phyloP scores from a whole-genome alignment of 2,888 invertebrate genomes.

The Strigamia crassipes region DNA sequence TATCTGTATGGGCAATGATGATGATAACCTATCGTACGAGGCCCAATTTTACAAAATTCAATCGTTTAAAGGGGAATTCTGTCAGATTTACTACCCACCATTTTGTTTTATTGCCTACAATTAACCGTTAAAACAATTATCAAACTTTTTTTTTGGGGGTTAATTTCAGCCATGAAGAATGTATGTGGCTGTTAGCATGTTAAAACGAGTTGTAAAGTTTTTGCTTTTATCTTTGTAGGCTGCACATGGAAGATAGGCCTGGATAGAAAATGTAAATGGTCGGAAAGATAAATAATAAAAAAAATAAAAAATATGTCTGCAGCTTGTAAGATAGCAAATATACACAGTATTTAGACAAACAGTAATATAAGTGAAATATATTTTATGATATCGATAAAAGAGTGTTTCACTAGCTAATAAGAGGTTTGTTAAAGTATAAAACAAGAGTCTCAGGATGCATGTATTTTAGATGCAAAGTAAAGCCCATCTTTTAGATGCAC shows the following conservation, averaged over 20 bases:
- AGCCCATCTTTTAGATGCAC: too few relatives aligned
- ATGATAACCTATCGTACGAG: not conserved
- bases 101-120: too few relatives aligned
- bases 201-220: not conserved
- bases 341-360: slow-evolving; percentile 8
- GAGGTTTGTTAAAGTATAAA: too few relatives aligned
- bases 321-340: not conserved
- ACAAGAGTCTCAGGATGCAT: too few relatives aligned
- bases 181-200: not conserved
- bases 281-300: not conserved
- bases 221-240: not conserved
- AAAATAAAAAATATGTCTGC: not conserved
- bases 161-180: not conserved
- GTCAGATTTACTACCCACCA: too few relatives aligned
- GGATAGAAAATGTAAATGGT: not conserved
- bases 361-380: not conserved
- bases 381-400: too few relatives aligned
- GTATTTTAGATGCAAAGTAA: too few relatives aligned
- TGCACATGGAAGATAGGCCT: not conserved
- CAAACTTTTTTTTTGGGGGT: too few relatives aligned
- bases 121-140: too few relatives aligned
- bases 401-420: too few relatives aligned
- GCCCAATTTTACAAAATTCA: not conserved
- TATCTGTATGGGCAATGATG: not conserved
- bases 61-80: not conserved